Conservation (phyloP, 2,888 invertebrate species). For the Eupithecia inturbata region DNA sequence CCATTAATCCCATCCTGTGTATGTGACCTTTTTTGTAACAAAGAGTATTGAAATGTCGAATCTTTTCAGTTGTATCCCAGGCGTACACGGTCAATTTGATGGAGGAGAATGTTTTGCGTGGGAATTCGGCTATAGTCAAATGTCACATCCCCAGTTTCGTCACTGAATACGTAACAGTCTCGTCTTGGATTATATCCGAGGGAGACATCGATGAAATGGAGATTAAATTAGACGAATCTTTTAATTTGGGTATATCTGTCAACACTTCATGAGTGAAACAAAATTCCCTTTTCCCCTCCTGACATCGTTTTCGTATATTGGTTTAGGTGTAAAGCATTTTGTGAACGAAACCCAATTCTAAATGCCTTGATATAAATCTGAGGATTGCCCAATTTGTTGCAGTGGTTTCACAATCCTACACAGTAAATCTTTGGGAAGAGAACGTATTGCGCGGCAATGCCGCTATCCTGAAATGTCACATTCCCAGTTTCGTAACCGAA, state of each 20-base stretch:
- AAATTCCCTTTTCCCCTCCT: constrained; percentile 38
- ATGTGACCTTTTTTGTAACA: background rate
- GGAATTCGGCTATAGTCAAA: constrained; percentile 95
- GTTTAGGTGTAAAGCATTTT: background rate
- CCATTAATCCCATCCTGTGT: constrained; percentile 43
- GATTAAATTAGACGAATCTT: constrained; percentile 69
- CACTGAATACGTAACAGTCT: constrained; percentile 93
- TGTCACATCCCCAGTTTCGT: constrained; percentile 97
- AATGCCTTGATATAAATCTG: background rate
- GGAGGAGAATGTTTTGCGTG: constrained; percentile 95
- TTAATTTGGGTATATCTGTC: constrained; percentile 65
- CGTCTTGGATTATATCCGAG: constrained; percentile 93
- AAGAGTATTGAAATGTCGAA: constrained; percentile 6
- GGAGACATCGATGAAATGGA: constrained; percentile 84
- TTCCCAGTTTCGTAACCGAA: constrained; percentile 96
- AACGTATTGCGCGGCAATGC: constrained; percentile 95
- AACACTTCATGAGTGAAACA: constrained; percentile 6
- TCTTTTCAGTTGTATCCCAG: constrained; percentile 93
- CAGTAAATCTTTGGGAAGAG: constrained; percentile 96
- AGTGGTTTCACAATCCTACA: constrained; percentile 95
- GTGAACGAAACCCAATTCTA: constrained; percentile 1
- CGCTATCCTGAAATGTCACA: constrained; percentile 95
- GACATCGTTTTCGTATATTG: constrained; percentile 29
- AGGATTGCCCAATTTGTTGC: constrained; percentile 66
- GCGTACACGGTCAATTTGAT: constrained; percentile 94